These are phyloP conservation scores for Zalophus californianus DNA, from an alignment of 2,797 vertebrate species.

Conservation along the genomic window DNA sequence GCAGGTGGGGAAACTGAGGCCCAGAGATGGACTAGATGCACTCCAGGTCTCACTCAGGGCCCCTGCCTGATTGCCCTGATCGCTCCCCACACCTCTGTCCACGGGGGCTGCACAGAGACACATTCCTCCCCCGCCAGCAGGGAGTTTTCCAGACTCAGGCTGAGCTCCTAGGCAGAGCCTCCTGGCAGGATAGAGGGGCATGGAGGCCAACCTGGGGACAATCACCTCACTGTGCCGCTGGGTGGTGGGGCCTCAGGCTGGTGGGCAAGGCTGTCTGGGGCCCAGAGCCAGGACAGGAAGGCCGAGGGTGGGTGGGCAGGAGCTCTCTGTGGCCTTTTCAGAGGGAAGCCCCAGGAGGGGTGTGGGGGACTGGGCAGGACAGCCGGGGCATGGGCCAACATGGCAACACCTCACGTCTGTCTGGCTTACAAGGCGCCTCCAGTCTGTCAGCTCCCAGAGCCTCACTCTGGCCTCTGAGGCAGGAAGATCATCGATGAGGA, in stretches of 20 bases:
- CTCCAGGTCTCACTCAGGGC: not conserved
- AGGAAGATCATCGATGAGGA: not conserved
- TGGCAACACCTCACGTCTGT: not conserved
- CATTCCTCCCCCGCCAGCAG: rapidly evolving
- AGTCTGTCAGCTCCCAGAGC: rapidly evolving
- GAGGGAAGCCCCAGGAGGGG: not conserved
- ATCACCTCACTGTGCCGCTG: not conserved
- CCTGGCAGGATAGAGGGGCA: not conserved
- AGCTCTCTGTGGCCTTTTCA: not conserved
- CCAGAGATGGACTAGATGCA: not conserved
- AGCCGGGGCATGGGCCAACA: rapidly evolving
- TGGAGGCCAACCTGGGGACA: not conserved
- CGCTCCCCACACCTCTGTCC: not conserved
- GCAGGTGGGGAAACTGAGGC: not conserved
- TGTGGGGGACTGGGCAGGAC: not conserved
- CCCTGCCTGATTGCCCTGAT: not conserved
- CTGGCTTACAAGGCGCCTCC: not conserved
- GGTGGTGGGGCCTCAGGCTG: not conserved
- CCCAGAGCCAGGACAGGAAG: conserved; percentile 5
- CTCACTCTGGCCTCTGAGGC: not conserved
- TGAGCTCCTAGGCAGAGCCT: not conserved
- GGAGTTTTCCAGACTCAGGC: not conserved
- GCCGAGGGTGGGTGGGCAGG: not conserved
- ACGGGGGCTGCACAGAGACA: rapidly evolving
- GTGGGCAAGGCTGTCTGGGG: not conserved